These are phyloP conservation scores for Malthinus seriepunctatus DNA, from an alignment of 2,888 invertebrate species.

Conservation along the genomic window DNA sequence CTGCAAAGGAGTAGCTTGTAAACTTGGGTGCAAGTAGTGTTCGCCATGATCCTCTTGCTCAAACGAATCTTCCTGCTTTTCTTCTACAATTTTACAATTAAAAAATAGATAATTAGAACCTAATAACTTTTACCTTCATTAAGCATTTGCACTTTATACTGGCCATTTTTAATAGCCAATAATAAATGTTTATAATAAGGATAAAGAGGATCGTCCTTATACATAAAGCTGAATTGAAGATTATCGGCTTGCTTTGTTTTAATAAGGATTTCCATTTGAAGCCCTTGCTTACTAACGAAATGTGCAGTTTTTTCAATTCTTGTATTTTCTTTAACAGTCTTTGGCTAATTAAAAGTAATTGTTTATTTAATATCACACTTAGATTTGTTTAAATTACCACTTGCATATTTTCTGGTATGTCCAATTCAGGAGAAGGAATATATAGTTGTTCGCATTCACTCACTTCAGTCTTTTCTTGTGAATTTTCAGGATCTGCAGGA, in stretches of 20 bases:
- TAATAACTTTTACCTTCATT: constrained; percentile 4
- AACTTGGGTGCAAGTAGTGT: constrained; percentile 84
- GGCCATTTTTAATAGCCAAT: constrained; percentile 68
- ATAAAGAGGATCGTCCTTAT: constrained; percentile 81
- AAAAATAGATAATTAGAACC: neutral
- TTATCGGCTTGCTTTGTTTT: constrained; percentile 97
- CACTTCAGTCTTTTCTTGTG: constrained; percentile 54
- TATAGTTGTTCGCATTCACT: constrained; percentile 75
- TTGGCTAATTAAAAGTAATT: constrained; percentile 66
- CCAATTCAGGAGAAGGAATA: constrained; percentile 70
- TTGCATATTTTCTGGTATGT: constrained; percentile 74
- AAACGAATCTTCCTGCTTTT: constrained; percentile 44
- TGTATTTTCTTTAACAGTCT: constrained; percentile 83
- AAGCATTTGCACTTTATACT: constrained; percentile 57
- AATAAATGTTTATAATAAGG: constrained; percentile 85
- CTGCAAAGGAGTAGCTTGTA: constrained; percentile 62
- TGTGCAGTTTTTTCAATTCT: constrained; percentile 94
- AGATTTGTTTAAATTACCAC: constrained; percentile 58
- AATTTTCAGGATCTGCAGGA: constrained; percentile 54
- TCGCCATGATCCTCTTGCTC: constrained; percentile 64
- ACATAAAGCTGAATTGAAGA: constrained; percentile 90
- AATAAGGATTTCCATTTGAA: constrained; percentile 98
- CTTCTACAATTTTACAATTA: constrained; percentile 19
- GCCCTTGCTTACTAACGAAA: constrained; percentile 87
- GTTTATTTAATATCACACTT: neutral